Evolutionary conservation across 2,797 vertebrate genomes (phyloP), one percentile per base, ranked within the genome.

Genomic region (Spheniscus humboldti): DNA sequence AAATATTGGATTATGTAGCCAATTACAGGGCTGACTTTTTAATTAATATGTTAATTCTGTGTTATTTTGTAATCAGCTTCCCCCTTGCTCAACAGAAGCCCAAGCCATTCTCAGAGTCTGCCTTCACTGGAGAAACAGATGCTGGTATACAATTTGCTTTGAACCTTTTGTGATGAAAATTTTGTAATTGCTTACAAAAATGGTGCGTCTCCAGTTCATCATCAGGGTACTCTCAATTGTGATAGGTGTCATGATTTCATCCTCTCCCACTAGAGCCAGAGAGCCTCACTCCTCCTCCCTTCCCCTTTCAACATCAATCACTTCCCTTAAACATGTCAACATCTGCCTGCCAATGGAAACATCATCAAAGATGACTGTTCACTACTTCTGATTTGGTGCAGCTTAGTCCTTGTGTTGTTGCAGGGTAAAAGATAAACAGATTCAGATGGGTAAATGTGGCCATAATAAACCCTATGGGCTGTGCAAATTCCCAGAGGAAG

Each of bases 21-120:
- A 86, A 96, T 88, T 92, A 97, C 35, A 96, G 66, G 73, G 86
- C 33, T 89, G 82, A 90, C 84, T 81, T 92, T 95, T 96, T 93
- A 96, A 97, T 96, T 94, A 96, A 90, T 81, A 71, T 50, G 80
- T 35, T 93, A 93, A 95, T 94, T 81, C 64, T 24, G 23, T 86
- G 82, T 81, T 67, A 80, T 94, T 95, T 93, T 93, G 82, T 69
- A 96, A 97, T 78, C 69, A 84, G 37, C 75, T 75, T 91, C 81
- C 74, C 72, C 57, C 64, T 93, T 88, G 91, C 94, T 91, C 87
- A 91, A 90, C 35, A 87, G 72, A 94, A 80, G 53, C 30, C 35
- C 75, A 88, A 91, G 55, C 41, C 11, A 68, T 68, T 72, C 45
- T 68, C 19, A 18, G 86, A 72, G 35, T 47, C 47, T 85, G 78